Evolutionary conservation across 92 coral and sea anemone species (phyloP).

Genomic region (Parazoanthus swiftii): DNA sequence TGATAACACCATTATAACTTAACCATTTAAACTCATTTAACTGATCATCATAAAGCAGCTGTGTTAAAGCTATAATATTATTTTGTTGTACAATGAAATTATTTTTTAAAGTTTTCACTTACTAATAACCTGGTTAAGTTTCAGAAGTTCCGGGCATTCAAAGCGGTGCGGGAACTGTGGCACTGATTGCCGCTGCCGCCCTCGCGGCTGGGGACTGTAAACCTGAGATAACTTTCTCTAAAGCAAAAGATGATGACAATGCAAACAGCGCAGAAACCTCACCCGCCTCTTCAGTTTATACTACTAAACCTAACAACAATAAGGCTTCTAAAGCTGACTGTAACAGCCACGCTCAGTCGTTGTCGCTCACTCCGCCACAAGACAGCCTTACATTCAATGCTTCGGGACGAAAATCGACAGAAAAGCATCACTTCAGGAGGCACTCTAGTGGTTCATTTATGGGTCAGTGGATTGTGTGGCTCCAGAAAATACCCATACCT

Average conservation of each 20-base stretch:
- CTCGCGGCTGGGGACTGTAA: constrained; percentile 88
- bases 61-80: neutral
- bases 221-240: constrained; percentile 84
- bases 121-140: constrained; percentile 69
- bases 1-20: constrained; percentile 2
- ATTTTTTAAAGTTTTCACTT: constrained; percentile 41
- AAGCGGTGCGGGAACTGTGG: constrained; percentile 99
- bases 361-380: constrained; percentile 66
- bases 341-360: constrained; percentile 64
- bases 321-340: constrained; percentile 55
- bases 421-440: constrained; percentile 91
- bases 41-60: constrained; percentile 10
- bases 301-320: constrained; percentile 69
- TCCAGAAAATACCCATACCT: neutral
- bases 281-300: constrained; percentile 36
- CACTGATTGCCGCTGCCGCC: constrained; percentile 97
- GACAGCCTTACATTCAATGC: constrained; percentile 77
- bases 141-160: constrained; percentile 98
- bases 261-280: constrained; percentile 33
- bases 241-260: constrained; percentile 81
- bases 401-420: constrained; percentile 81
- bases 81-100: constrained; percentile 4
- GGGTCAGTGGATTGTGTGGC: constrained; percentile 71
- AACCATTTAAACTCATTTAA: neutral
- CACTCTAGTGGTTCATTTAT: constrained; percentile 93